phyloP scores from a whole-genome alignment of 1,140 invertebrate genomes.

The Drosophila ohnishii region DNA sequence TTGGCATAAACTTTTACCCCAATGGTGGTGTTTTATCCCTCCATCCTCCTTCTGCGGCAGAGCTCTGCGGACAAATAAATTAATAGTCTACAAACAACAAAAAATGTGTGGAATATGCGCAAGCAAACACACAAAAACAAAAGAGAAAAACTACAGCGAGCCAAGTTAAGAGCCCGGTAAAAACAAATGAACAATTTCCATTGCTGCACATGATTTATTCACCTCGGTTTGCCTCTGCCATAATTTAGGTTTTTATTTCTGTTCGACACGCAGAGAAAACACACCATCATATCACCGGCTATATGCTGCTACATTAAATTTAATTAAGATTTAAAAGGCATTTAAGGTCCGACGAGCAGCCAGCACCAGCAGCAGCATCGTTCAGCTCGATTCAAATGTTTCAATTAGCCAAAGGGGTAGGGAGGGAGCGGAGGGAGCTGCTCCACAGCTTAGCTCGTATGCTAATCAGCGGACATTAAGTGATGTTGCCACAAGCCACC shows the following conservation, averaged over 20 bases:
- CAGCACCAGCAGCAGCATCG: background rate
- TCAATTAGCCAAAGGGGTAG: slow-evolving; percentile 46
- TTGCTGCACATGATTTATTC: slow-evolving; percentile 39
- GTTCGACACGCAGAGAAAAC: slow-evolving; percentile 38
- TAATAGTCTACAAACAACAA: slow-evolving; percentile 25
- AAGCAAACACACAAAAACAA: slow-evolving; percentile 4
- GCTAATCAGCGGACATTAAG: slow-evolving; percentile 73
- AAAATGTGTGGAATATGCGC: slow-evolving; percentile 6
- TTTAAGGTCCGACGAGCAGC: slow-evolving; percentile 33
- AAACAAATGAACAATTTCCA: slow-evolving; percentile 23
- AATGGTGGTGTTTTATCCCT: background rate
- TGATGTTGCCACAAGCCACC: slow-evolving; percentile 38
- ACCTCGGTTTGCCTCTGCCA: slow-evolving; percentile 19
- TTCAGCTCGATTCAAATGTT: slow-evolving; percentile 48
- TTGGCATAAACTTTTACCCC: slow-evolving; percentile 35
- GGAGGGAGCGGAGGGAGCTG: background rate
- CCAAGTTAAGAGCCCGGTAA: slow-evolving; percentile 6
- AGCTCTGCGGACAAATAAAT: slow-evolving; percentile 22
- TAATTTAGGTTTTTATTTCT: slow-evolving; percentile 45
- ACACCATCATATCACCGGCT: slow-evolving; percentile 11
- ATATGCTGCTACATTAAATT: slow-evolving; percentile 48
- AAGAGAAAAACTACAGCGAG: slow-evolving; percentile 10
- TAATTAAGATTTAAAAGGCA: slow-evolving; percentile 53
- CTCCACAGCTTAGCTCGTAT: slow-evolving; percentile 38
- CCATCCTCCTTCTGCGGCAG: background rate